Base-by-base conservation (phyloP, 2,797 vertebrate genomes). In the Rachycentron canadum region DNA sequence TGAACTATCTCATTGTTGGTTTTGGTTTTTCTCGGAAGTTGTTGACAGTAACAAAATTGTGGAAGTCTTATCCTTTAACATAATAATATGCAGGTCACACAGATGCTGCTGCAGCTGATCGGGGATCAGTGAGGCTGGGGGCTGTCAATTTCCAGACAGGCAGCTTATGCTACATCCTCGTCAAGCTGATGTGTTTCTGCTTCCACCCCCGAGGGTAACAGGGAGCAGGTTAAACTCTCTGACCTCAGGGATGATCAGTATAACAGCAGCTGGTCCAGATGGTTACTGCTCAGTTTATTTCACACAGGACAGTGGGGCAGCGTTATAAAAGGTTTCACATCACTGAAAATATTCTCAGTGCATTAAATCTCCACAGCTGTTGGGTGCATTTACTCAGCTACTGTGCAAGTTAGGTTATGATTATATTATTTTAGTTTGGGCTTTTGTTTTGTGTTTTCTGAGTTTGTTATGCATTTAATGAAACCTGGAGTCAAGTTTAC, bases 211-310 rank as follows among this genome's bases (percentile, higher is more conserved):
- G n/a, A 52, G 12, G n/a, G 49, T 25, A 52, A 7, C 26, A 12
- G 23, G 59, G 36, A 41, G 21, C 75, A 36, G 1, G 28, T 43
- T 26, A 23, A 52, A 73, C 59, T 58, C 43, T 6, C 49, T 74
- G 63, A 68, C 76, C 61, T 49, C 30, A 7, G n/a, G 2, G 17
- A n/a, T 7, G 32, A 50, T 2, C 41, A 52, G 32, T 53, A 71
- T 23, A 66, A 52, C 38, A 6, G 26, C 34, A 65, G 76, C 76
- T 45, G 60, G 10, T 66, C 45, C 25, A 32, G 1, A 45, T 40
- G 52, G 7, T 26, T 8, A 3, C 52, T 55, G 26, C 16, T 52
- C 49, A 52, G 23, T 16, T 26, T 13, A 7, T 7, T 52, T 26
- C 41, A 43, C 49, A 52, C 45, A 49, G 45, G 16, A 43, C 41